Evolutionary conservation across 2,888 invertebrate genomes (phyloP), one percentile per base, ranked within the genome.

Genomic region (Drosophila birchii): DNA sequence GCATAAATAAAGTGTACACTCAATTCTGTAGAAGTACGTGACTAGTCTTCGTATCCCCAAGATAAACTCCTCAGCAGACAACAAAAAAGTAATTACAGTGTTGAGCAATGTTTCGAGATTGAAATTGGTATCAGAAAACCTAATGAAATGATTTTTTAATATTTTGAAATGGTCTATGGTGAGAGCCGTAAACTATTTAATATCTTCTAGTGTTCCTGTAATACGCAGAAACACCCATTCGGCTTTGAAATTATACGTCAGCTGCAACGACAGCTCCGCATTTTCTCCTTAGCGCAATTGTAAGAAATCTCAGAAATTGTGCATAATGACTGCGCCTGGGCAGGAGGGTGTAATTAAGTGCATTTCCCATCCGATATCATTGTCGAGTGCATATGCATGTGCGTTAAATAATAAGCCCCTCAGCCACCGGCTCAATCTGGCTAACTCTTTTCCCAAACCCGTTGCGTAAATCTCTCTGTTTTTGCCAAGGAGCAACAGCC

Each of bases 91-190:
- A 75, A 56, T 71, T 51, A 76, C 56, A 55, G 60, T 66, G 56
- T 67, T 74, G 62, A 59, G 67, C 47, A 20, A 74, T 47, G 36
- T 61, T 76, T 62, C 70, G 76, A 78, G 76, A 78, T 51, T 1
- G 3, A n/a, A 58, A 41, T 34, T 34, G 20, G 47, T 68, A 57
- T n/a, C n/a, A n/a, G n/a, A n/a, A n/a, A n/a, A 39, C 41, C 26
- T 11, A 39, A 12, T 7, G 12, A 2, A 12, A 38, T 7, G 11
- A 5, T 8, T 29, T 29, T 26, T 47, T n/a, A n/a, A n/a, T 47
- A 11, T 29, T 47, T 29, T 12, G 2, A 7, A 32, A 3, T 6
- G 12, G 6, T n/a, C n/a, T n/a, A 3, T 23, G n/a, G n/a, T n/a
- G 26, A 26, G 26, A 47, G 45, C n/a, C 29, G 7, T 16, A 9